Evolutionary conservation across 2,888 invertebrate genomes (phyloP), one percentile per base, ranked within the genome.

Genomic region (Leucophora obtusa): DNA sequence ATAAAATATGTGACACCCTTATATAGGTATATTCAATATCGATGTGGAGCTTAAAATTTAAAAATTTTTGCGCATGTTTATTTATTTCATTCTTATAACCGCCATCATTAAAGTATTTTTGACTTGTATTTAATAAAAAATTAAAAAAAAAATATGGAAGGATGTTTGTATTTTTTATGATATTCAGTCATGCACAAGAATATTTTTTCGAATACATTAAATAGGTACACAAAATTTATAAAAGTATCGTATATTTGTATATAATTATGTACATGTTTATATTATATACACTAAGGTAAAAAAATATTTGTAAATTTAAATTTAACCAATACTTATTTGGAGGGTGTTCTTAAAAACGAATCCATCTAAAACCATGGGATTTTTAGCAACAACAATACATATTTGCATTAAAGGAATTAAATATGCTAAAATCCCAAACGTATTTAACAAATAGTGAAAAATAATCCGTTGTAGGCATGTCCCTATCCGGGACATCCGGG

Each of bases 11-110:
- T 38, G 1, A 1, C 11, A 38, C 38, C 10, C 38, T 38, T 3
- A 38, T 38, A 38, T 38, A 11, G 6, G 14, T 11, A 38, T 11
- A 38, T 38, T 11, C 1, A 3, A 28, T 66, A 77, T 66, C 73
- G 73, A 77, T 70, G 69, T 76, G 76, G 81, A 73, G 76, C 56
- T 50, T 24, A 63, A 24, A 58, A 53, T 35, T 38, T 11, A 18
- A 47, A 58, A n/a, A 51, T 63, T 47, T 54, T 79, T 73, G 81
- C 81, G 81, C 81, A 81, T 81, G 81, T 76, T 81, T 77, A 43
- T 66, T 35, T 17, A 38, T 18, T 60, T 38, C 54, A 54, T 62
- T 59, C n/a, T 33, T 17, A 66, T 54, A 24, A 74, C 56, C 59
- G 75, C 79, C 74, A 73, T 73, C 69, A 75, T 75, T 70, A 33